Base-by-base conservation (phyloP, 2,888 invertebrate genomes). In the Encarsia formosa region DNA sequence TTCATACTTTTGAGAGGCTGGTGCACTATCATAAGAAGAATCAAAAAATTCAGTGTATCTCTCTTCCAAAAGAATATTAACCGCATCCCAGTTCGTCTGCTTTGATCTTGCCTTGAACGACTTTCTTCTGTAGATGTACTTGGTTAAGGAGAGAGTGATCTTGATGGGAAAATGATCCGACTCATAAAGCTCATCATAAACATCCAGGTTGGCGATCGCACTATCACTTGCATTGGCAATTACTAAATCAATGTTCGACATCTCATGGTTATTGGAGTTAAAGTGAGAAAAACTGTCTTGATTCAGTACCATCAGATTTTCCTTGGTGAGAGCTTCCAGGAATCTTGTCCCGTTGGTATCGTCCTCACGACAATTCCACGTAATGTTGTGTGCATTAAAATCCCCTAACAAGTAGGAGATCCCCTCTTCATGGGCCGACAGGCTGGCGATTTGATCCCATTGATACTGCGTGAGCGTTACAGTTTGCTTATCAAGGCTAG, bases 91-190 rank as follows among this genome's bases (percentile, higher is more conserved):
- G n/a, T 45, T 13, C 8, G 45, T 45, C 3, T 37, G 35, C 2
- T 5, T 35, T 9, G 45, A 45, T 9, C 24, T 35, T 8, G 37
- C 6, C 19, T 18, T 37, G 19, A 26, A 26, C 5, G 35, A 19
- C 3, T 37, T 35, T 37, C 26, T 35, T 2, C 8, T 5, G 20
- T 45, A 37, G 4, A 11, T n/a, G 19, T n/a, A 4, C 37, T 45
- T 45, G 16, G 35, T 26, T 4, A 32, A 13, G n/a, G 2, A 3
- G 24, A 35, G 11, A 1, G 23, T 29, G 13, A 37, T 26, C 9
- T 19, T 4, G 11, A 45, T n/a, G 13, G 45, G 45, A 16, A 16
- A 45, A 5, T 45, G 45, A 18, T 45, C 45, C 4, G 45, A 45
- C 8, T 37, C 35, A 35, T 37, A 45, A 2, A 37, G 23, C n/a